phyloP scores from a whole-genome alignment of 2,113 vertebrate genomes.

The Phaetusa simplex region DNA sequence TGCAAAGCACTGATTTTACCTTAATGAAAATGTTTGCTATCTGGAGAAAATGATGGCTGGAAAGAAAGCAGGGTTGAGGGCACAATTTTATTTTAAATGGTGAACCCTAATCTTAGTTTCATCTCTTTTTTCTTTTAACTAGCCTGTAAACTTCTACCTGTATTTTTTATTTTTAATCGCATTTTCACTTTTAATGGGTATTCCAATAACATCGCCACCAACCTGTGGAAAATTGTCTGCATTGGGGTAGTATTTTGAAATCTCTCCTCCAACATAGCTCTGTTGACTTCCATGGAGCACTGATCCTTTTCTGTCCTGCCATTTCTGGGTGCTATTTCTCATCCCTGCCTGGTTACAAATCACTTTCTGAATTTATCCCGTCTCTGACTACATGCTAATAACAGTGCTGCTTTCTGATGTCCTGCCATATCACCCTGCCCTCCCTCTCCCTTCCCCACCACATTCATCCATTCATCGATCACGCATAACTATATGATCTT shows the following conservation, averaged over 20 bases:
- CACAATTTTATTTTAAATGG: not conserved
- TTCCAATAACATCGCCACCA: not conserved
- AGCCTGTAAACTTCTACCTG: not conserved
- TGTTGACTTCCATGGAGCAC: not conserved
- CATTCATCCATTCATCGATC: not conserved
- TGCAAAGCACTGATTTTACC: not conserved
- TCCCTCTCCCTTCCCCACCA: not conserved
- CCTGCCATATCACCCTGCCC: not conserved
- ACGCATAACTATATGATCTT: not conserved
- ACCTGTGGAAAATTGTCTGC: not conserved
- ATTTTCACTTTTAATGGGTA: not conserved
- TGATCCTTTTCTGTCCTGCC: not conserved
- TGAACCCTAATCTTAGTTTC: not conserved
- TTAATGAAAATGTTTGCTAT: not conserved
- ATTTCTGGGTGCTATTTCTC: not conserved
- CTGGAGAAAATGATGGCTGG: not conserved
- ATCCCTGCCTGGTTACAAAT: not conserved
- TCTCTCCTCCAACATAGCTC: not conserved
- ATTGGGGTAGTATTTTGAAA: not conserved
- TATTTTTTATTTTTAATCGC: not conserved
- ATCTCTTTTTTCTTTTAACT: not conserved
- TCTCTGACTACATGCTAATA: not conserved
- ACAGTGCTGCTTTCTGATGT: not conserved
- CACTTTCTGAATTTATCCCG: not conserved
- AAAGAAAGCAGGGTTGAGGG: not conserved